These are phyloP conservation scores for Elymnias hypermnestra DNA, from an alignment of 1,140 invertebrate genomes.

Conservation along the genomic window DNA sequence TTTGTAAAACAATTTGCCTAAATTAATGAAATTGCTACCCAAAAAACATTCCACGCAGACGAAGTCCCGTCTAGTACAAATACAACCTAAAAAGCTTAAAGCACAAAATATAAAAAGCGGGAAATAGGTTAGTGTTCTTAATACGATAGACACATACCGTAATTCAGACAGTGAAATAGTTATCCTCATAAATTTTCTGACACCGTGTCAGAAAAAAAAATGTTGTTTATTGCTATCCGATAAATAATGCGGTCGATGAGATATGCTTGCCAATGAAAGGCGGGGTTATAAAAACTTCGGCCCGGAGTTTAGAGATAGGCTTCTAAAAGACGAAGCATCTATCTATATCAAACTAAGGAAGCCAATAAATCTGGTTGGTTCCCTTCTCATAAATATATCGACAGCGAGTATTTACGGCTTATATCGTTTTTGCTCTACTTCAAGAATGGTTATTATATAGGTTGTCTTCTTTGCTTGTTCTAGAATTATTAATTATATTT, in stretches of 20 bases:
- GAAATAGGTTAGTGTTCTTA: neutral
- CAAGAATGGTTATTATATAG: neutral
- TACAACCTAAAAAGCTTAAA: too few relatives aligned
- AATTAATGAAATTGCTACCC: too few relatives aligned
- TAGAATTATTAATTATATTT: too few relatives aligned
- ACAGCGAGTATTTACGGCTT: conserved; percentile 25
- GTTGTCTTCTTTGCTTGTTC: too few relatives aligned
- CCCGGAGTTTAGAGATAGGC: conserved; percentile 46
- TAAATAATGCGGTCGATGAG: conserved; percentile 43
- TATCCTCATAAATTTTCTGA: neutral
- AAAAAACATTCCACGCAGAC: too few relatives aligned
- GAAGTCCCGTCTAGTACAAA: too few relatives aligned
- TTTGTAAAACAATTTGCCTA: too few relatives aligned
- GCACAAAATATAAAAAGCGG: too few relatives aligned
- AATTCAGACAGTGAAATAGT: too few relatives aligned
- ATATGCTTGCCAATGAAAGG: conserved; percentile 37
- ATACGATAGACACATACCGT: too few relatives aligned
- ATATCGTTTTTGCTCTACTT: conserved; percentile 19
- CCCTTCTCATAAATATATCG: conserved; percentile 54
- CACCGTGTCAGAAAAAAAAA: conserved; percentile 22
- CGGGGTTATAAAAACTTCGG: conserved; percentile 50
- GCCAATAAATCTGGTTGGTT: conserved; percentile 60
- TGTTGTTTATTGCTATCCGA: conserved; percentile 37
- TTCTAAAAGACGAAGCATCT: conserved; percentile 41
- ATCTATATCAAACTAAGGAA: conserved; percentile 52